Evolutionary conservation across 2,113 vertebrate genomes (phyloP).

Genomic region (Hydropotes inermis): DNA sequence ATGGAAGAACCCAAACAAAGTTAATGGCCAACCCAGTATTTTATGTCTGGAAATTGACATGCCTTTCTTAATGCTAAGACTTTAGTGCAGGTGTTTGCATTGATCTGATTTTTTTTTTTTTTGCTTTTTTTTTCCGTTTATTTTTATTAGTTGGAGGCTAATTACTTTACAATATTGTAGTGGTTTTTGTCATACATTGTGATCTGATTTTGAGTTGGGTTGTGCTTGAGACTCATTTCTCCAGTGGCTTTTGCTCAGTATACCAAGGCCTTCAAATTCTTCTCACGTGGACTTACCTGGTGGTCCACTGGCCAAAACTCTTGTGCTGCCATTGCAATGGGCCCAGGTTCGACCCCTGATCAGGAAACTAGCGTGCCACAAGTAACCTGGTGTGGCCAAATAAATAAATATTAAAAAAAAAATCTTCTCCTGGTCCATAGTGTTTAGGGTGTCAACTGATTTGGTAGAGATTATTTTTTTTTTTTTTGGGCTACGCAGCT

Average conservation of each 20-base stretch:
- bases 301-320: not conserved
- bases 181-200: not conserved
- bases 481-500: not conserved
- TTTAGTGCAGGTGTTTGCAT: not conserved
- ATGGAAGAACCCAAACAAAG: not conserved
- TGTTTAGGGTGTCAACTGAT: not conserved
- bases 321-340: not conserved
- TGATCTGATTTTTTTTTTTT: not conserved
- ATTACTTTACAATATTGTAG: no score
- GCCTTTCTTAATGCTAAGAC: not conserved
- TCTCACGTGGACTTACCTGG: not conserved
- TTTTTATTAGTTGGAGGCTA: no score
- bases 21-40: not conserved
- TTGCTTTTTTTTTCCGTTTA: no score
- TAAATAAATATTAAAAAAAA: not conserved
- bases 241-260: not conserved
- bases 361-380: not conserved
- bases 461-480: not conserved
- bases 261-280: not conserved
- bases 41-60: not conserved
- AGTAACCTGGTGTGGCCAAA: not conserved
- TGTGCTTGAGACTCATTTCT: not conserved
- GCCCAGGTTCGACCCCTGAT: not conserved
- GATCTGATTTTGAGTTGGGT: not conserved
- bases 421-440: not conserved